phyloP scores from a whole-genome alignment of 2,888 invertebrate genomes.

The Platycheirus rosarum region DNA sequence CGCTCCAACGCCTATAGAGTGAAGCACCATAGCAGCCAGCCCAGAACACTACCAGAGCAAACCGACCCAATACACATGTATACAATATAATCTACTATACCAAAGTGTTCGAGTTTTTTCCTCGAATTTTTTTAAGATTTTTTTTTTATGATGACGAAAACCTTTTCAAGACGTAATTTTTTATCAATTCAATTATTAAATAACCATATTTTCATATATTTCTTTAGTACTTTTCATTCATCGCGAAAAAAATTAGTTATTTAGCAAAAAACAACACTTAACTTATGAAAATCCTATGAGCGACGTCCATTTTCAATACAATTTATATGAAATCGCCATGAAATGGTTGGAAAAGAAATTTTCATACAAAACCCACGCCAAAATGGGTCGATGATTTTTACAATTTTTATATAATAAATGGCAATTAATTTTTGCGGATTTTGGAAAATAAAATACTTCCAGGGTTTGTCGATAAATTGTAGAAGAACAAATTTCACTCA shows the following conservation, averaged over 20 bases:
- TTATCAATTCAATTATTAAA: constrained; percentile 71
- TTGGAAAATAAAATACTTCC: constrained; percentile 76
- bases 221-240: constrained; percentile 26
- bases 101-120: constrained; percentile 65
- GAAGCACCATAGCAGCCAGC: constrained; percentile 24
- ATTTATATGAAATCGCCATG: constrained; percentile 72
- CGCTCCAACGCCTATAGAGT: constrained; percentile 36
- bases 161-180: constrained; percentile 68
- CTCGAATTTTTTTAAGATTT: constrained; percentile 51
- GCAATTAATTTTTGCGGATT: constrained; percentile 75
- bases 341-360: constrained; percentile 70
- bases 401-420: constrained; percentile 76
- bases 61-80: constrained; percentile 60
- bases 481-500: constrained; percentile 77
- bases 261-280: constrained; percentile 27
- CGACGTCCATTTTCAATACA: constrained; percentile 64
- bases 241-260: constrained; percentile 16
- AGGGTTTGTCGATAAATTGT: constrained; percentile 75
- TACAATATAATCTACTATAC: constrained; percentile 28
- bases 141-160: constrained; percentile 74
- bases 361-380: constrained; percentile 75
- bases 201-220: constrained; percentile 62
- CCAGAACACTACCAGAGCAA: constrained; percentile 21
- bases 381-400: constrained; percentile 76
- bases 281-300: constrained; percentile 4